Base-by-base conservation (phyloP, 2,113 vertebrate species). In the Petroica traversi region DNA sequence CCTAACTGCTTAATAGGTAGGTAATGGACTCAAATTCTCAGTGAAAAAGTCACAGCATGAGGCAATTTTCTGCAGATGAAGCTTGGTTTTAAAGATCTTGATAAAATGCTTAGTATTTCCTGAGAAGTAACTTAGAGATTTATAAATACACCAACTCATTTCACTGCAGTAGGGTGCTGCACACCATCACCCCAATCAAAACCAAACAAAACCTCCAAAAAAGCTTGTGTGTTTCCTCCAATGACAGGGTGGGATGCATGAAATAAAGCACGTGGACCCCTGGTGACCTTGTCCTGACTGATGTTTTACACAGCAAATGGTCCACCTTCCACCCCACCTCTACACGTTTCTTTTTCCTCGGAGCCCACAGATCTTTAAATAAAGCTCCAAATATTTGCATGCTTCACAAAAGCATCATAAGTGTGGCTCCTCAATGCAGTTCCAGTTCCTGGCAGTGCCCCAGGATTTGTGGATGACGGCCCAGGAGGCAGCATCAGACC, bases 31-130 rank as follows among this genome's bases (percentile, higher is more conserved):
- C 51, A 22, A 18, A 81, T 75, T 84, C 55, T 59, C 48, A 67
- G 67, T 17, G 62, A 64, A 85, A n/a, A 93, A 88, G 38, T 72
- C 66, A 85, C 43, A 51, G 61, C 9, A 4, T 25, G 34, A 52
- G 54, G 25, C 31, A 82, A 28, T 93, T 89, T 87, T 67, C 61
- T 71, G 51, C 57, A 78, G 57, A 74, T 20, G 22, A 57, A 94
- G 19, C 25, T 71, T 68, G 48, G 31, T 25, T 87, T 81, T 51
- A 69, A 92, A 57, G 57, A 68, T 40, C 78, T 71, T 57, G 52
- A 85, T 57, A 68, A 92, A 92, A 73, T 34, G 14, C 9, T 93
- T 79, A 78, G 8, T 52, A 79, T 61, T 85, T 92, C 69, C 86
- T 78, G 40, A 36, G 58, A 77, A 72, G 36, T 64, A 59, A 55